These are phyloP conservation scores for Eilema griseolum DNA, from an alignment of 2,888 invertebrate species.

Conservation along the genomic window DNA sequence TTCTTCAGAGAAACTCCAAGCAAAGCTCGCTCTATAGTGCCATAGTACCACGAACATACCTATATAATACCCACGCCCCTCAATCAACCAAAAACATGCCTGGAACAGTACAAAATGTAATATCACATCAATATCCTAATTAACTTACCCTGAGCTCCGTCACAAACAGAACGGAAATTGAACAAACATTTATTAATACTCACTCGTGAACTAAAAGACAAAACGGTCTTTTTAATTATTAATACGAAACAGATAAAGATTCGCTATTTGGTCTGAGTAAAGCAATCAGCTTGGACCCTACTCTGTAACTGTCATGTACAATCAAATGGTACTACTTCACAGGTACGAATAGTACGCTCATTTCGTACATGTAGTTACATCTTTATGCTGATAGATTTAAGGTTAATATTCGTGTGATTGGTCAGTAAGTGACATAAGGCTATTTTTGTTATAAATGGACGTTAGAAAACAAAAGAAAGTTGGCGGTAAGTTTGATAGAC, in stretches of 20 bases:
- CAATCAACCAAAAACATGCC: not conserved
- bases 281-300: slow-evolving; percentile 68
- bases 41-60: no score
- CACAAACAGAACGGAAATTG: slow-evolving; percentile 14
- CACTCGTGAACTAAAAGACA: slow-evolving; percentile 42
- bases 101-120: not conserved
- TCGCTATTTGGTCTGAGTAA: slow-evolving; percentile 57
- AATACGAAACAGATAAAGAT: slow-evolving; percentile 58
- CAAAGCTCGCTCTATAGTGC: no score
- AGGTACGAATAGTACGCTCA: slow-evolving; percentile 8
- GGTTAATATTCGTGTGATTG: slow-evolving; percentile 15
- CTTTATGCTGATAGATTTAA: slow-evolving; percentile 8
- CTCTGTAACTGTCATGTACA: slow-evolving; percentile 72
- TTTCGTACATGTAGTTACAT: not conserved
- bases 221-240: slow-evolving; percentile 56
- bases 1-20: no score
- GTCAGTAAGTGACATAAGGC: slow-evolving; percentile 19
- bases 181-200: slow-evolving; percentile 43
- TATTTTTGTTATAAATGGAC: slow-evolving; percentile 39
- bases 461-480: slow-evolving; percentile 43
- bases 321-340: slow-evolving; percentile 60
- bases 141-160: slow-evolving; percentile 7
- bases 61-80: no score
- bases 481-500: slow-evolving; percentile 44
- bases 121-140: not conserved